Base-by-base conservation (phyloP, 2,113 vertebrate species). In the Malurus melanocephalus region DNA sequence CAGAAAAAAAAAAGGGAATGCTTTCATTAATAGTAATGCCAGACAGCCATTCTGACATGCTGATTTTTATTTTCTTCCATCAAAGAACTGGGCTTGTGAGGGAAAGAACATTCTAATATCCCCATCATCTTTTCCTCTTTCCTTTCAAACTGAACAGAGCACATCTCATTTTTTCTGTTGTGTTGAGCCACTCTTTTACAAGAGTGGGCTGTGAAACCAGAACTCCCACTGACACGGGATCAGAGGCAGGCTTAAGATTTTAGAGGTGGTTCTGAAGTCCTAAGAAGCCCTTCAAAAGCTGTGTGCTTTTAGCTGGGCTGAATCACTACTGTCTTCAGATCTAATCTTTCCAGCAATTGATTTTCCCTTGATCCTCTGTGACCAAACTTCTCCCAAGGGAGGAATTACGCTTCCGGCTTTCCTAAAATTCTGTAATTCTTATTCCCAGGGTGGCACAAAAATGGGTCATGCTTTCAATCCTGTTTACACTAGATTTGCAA, bases 241-340 rank as follows among this genome's bases (percentile, higher is more conserved):
- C 87, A 93, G 82, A 93, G 85, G 66, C 42, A 48, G 33, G 57
- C 56, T 85, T 89, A 72, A 94, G 78, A 92, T 92, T 95, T 92
- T 80, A 87, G 87, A 93, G 80, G 87, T 91, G 87, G 81, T 92
- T 95, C 93, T 92, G 67, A 94, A 94, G 87, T 94, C 86, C 83
- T 72, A 72, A 94, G 74, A 82, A 94, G 59, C 78, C 80, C 79
- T 69, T 91, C 74, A 84, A 85, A 92, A 91, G 84, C 86, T 65
- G 27, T 38, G 45, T 84, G 91, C 60, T 88, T 85, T 91, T 45
- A 80, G 84, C 66, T 4, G 8, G 53, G 62, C 69, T 82, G 83
- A 89, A 91, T 52, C 79, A 78, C 85, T 87, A 49, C 84, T 82
- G 55, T 87, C 87, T 95, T 91, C 92, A 92, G 78, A 92, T 92